phyloP scores from a whole-genome alignment of 92 coral and sea anemone genomes.

The Metridium senile region DNA sequence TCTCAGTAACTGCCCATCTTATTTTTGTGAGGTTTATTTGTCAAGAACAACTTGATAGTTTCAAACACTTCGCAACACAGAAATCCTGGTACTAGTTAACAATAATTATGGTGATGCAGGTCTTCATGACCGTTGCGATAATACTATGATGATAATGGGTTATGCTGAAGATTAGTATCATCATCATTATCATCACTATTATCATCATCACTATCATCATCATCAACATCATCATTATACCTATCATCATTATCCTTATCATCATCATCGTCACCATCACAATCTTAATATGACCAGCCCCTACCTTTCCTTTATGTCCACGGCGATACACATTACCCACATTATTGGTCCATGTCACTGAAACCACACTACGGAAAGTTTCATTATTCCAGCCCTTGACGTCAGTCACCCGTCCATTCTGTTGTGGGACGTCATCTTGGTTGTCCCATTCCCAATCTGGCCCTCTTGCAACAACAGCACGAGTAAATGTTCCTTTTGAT shows the following conservation, averaged over 20 bases:
- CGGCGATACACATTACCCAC: slow-evolving; percentile 84
- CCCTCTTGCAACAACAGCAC: slow-evolving; percentile 70
- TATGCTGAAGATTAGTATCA: background rate
- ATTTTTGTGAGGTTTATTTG: too few relatives aligned
- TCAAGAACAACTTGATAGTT: too few relatives aligned
- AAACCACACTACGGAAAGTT: slow-evolving; percentile 76
- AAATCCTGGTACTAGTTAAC: too few relatives aligned
- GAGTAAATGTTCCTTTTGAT: slow-evolving; percentile 60
- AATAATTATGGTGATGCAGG: too few relatives aligned
- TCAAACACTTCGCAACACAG: too few relatives aligned
- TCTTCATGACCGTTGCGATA: too few relatives aligned
- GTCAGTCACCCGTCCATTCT: slow-evolving; percentile 63
- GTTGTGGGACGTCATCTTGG: slow-evolving; percentile 72
- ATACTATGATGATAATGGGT: too few relatives aligned
- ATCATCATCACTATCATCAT: background rate
- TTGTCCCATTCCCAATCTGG: slow-evolving; percentile 94
- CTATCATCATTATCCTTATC: background rate
- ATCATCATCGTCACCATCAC: slow-evolving; percentile 73
- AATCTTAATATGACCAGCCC: too few relatives aligned
- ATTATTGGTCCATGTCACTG: slow-evolving; percentile 63
- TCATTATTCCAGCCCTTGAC: slow-evolving; percentile 81
- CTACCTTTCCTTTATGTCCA: slow-evolving; percentile 93
- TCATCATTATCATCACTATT: background rate
- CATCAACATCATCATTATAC: background rate
- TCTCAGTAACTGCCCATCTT: too few relatives aligned